Conservation (phyloP, 2,797 vertebrate species). For the Poeciliopsis turneri region DNA sequence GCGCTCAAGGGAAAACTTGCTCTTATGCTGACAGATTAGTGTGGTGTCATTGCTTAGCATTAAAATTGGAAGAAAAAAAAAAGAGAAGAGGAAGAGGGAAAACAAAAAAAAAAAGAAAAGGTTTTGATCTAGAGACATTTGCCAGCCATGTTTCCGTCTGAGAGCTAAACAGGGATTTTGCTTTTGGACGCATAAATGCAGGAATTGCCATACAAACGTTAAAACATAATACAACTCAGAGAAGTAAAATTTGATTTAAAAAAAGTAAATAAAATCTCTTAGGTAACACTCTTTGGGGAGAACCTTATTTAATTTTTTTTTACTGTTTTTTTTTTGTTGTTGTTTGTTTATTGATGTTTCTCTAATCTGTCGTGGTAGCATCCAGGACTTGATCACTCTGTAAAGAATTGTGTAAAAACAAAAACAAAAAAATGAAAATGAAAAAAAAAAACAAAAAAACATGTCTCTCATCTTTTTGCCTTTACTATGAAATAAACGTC, state of each 20-base stretch:
- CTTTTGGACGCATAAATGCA: conserved; percentile 85
- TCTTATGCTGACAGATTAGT: conserved; percentile 86
- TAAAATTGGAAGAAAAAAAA: conserved; percentile 32
- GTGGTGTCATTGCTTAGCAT: conserved; percentile 85
- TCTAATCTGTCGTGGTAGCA: conserved; percentile 88
- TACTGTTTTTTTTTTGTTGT: conserved; percentile 41
- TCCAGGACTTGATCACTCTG: conserved; percentile 88
- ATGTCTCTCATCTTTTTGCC: conserved; percentile 90
- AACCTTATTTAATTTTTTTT: conserved; percentile 87
- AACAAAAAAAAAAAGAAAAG: conserved; percentile 30
- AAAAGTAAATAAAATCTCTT: conserved; percentile 75
- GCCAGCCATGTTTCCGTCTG: conserved; percentile 88
- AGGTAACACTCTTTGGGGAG: conserved; percentile 88
- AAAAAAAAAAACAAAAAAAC: conserved; percentile 56
- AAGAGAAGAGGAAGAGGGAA: conserved; percentile 5
- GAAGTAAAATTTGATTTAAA: conserved; percentile 85
- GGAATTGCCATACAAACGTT: conserved; percentile 91
- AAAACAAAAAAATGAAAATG: background rate
- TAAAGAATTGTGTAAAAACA: conserved; percentile 70
- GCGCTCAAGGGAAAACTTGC: conserved; percentile 95
- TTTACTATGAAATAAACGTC: conserved; percentile 90
- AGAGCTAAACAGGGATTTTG: conserved; percentile 82
- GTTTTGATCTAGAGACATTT: conserved; percentile 69
- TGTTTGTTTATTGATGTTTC: conserved; percentile 70
- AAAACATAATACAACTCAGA: conserved; percentile 86